These are phyloP conservation scores for Anoura caudifer DNA, from an alignment of 2,113 vertebrate genomes.

Conservation along the genomic window DNA sequence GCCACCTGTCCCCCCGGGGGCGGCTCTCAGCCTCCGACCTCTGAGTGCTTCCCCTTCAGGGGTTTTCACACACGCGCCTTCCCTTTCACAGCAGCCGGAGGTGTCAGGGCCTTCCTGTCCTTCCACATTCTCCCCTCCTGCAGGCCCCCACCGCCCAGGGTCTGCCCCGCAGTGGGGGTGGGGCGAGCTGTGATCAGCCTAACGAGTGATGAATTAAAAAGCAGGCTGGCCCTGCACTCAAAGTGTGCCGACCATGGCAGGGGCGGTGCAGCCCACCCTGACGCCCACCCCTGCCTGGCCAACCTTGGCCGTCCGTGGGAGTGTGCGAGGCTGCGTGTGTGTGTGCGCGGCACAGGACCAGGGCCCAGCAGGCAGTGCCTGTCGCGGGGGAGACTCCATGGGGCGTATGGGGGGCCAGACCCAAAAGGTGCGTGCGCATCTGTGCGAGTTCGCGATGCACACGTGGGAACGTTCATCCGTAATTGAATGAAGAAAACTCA, in stretches of 20 bases:
- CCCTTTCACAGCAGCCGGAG: accelerated
- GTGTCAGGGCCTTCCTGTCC: background rate
- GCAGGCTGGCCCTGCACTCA: conserved; percentile 28
- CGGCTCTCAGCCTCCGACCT: accelerated
- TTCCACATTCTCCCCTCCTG: accelerated
- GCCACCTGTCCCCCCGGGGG: accelerated
- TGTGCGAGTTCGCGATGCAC: background rate
- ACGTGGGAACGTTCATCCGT: background rate
- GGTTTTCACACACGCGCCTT: background rate
- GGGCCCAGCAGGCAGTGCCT: accelerated
- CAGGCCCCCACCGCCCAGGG: background rate
- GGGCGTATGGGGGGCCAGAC: background rate
- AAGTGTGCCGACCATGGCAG: conserved; percentile 56
- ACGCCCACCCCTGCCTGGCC: background rate
- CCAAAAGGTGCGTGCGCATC: no score
- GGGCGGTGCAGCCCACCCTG: accelerated
- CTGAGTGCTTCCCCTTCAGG: accelerated
- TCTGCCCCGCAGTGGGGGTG: conserved; percentile 41
- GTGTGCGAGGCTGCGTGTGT: background rate
- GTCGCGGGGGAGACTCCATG: accelerated
- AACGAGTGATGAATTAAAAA: conserved; percentile 76
- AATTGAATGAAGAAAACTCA: background rate
- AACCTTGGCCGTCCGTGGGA: accelerated
- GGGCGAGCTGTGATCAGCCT: conserved; percentile 74
- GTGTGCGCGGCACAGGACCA: accelerated